Base-by-base conservation (phyloP, 2,888 invertebrate species). In the Watsonalla cultraria region DNA sequence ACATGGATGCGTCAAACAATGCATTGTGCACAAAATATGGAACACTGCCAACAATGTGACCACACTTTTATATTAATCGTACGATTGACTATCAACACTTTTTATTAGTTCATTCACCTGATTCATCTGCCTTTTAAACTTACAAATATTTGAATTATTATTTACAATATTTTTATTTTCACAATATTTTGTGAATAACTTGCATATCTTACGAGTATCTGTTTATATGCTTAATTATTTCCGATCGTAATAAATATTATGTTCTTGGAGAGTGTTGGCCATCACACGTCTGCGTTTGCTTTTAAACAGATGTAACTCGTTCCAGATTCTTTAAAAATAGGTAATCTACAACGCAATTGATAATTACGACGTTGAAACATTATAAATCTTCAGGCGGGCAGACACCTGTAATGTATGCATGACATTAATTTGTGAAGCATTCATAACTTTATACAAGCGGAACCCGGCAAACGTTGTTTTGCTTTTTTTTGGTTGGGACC, bases 151-250 rank as follows among this genome's bases (percentile, higher is more conserved):
- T 7, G 7, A 37, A 42, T 11, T 42, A 5, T 8, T 42, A 42
- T 5, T 11, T 5, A 11, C 0, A 4, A 5, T 11, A 42, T 11
- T 11, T 42, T 0, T 42, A 8, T 42, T 42, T 42, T 5, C 11
- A 11, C 11, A 5, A 11, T 42, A 11, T 42, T 46, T 51, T 9
- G 37, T 58, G 57, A 58, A 58, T 57, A n/a, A 55, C 61, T 51
- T 47, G 57, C 54, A 51, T 51, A 55, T 55, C 57, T 58, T 57
- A 64, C 56, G 58, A 55, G 59, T 64, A 68, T 70, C 66, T 74
- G 70, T 78, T 77, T 76, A 70, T 66, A 75, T 74, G 70, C 72
- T 68, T 70, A 80, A 78, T 79, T 79, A 83, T 86, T 84, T 82
- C 82, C 81, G 79, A 80, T 73, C 60, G 68, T 73, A 79, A 82